A percentile compares a stretch with the other conserved stretches of the same genome.
These are phyloP conservation scores for Xanthia togata DNA, from an alignment of 2,888 invertebrate species.

Conservation along the genomic window DNA sequence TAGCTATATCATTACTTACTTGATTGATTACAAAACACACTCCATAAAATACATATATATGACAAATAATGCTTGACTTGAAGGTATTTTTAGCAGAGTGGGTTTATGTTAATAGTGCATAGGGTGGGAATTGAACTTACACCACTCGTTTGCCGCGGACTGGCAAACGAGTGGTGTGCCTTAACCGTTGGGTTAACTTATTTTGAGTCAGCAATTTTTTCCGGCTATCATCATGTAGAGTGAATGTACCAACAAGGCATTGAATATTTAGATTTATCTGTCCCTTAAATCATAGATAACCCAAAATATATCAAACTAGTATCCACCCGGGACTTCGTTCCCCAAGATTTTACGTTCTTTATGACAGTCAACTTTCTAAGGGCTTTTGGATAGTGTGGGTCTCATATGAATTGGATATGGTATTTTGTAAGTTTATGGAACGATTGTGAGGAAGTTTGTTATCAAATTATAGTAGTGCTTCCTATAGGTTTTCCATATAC, in stretches of 20 bases:
- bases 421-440: background rate
- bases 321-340: constrained; percentile 56
- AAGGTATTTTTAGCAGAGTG: background rate
- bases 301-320: constrained; percentile 64
- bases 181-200: background rate
- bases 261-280: constrained; percentile 55
- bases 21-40: background rate
- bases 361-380: constrained; percentile 25
- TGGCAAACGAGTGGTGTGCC: no score
- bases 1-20: background rate
- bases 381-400: constrained; percentile 19
- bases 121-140: background rate
- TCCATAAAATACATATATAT: background rate
- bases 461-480: background rate
- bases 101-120: background rate
- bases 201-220: background rate
- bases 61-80: background rate
- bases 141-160: no score
- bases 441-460: background rate
- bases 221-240: background rate
- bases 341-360: constrained; percentile 60
- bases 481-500: no score
- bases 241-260: constrained; percentile 11
- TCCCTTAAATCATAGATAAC: constrained; percentile 60
- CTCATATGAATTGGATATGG: constrained; percentile 3